These are phyloP conservation scores for Julus scanicus DNA, from an alignment of 2,888 invertebrate species.

Conservation along the genomic window DNA sequence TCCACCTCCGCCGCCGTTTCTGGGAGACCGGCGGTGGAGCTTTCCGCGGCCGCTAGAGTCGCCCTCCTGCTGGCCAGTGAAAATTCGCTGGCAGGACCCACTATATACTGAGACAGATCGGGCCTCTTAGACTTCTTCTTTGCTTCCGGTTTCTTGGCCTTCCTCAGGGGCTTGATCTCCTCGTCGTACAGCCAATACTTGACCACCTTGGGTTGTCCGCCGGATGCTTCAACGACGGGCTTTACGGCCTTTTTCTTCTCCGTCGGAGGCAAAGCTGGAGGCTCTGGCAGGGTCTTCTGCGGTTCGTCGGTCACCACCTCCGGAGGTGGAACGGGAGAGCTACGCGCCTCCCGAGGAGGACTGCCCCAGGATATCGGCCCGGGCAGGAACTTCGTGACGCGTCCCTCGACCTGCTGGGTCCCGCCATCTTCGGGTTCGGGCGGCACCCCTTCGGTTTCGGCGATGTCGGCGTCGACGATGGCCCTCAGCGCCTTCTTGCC, in stretches of 20 bases:
- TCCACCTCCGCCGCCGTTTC: too few relatives aligned
- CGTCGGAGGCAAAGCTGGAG: not conserved
- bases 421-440: not conserved
- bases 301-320: not conserved
- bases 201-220: not conserved
- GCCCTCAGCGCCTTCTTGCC: not conserved
- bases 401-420: not conserved
- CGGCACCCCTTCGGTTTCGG: not conserved
- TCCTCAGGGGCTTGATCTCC: slow-evolving; percentile 8
- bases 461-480: not conserved
- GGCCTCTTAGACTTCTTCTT: not conserved
- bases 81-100: slow-evolving; percentile 9
- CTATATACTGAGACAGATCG: not conserved
- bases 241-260: not conserved
- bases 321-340: not conserved
- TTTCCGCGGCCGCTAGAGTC: not conserved
- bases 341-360: not conserved
- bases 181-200: slow-evolving; percentile 53
- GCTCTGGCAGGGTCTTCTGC: not conserved
- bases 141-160: not conserved
- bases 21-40: not conserved
- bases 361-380: not conserved
- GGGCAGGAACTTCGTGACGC: not conserved
- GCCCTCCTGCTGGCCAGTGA: not conserved
- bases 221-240: not conserved